A percentile compares a stretch with the other conserved stretches of the same genome.
phyloP scores from a whole-genome alignment of 2,888 invertebrate species.

The Standfussiana lucernea region DNA sequence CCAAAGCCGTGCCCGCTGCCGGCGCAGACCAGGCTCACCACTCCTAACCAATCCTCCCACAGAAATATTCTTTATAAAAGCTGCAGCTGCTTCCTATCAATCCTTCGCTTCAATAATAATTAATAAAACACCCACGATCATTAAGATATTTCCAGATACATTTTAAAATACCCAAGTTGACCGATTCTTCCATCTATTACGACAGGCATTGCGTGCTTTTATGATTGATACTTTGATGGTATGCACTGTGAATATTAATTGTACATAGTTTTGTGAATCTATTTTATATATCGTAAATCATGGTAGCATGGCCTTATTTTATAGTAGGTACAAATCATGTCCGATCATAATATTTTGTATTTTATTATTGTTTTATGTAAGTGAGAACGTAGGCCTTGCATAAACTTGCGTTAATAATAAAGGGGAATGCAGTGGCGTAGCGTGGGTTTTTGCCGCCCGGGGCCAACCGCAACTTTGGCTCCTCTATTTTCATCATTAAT shows the following conservation, averaged over 20 bases:
- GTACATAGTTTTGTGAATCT: constrained; percentile 84
- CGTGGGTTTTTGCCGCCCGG: too few species aligned
- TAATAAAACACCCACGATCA: constrained; percentile 38
- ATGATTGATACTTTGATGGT: constrained; percentile 63
- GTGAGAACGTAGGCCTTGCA: constrained; percentile 41
- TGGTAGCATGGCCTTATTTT: constrained; percentile 76
- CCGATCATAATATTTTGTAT: constrained; percentile 75
- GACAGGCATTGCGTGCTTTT: constrained; percentile 51
- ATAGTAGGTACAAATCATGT: constrained; percentile 79
- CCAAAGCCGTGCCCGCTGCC: constrained; percentile 87
- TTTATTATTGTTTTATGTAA: constrained; percentile 76
- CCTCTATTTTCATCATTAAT: too few species aligned
- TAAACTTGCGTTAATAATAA: constrained; percentile 25
- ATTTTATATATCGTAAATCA: constrained; percentile 85
- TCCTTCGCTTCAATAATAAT: constrained; percentile 65
- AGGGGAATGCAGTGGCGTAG: constrained; percentile 38
- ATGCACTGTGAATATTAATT: constrained; percentile 83
- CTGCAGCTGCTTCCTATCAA: constrained; percentile 49
- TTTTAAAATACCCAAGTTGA: constrained; percentile 57
- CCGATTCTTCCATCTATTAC: constrained; percentile 50
- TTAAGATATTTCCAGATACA: constrained; percentile 59
- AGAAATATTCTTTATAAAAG: constrained; percentile 49
- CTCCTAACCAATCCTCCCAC: constrained; percentile 69
- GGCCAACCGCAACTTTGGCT: too few species aligned
- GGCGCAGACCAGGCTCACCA: constrained; percentile 87